Base-by-base conservation (phyloP, 2,797 vertebrate species). In the Peromyscus nudipes region DNA sequence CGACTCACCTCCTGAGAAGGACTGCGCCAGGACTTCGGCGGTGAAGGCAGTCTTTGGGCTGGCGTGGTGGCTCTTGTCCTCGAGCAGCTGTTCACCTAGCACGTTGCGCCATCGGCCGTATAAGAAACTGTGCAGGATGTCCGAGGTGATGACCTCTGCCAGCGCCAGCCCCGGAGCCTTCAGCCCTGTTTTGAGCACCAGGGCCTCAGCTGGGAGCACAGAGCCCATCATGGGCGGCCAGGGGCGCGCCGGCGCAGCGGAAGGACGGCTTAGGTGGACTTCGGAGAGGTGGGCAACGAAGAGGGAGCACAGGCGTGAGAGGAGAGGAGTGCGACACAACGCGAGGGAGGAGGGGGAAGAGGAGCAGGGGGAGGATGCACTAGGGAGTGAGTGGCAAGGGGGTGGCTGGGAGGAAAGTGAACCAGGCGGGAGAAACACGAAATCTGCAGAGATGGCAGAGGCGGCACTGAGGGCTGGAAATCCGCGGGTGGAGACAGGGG, bases 41-140 rank as follows among this genome's bases (percentile, higher is more conserved):
- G 99, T 99, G 99, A 99, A 99, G 67, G 99, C 99, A 1, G 99
- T 99, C 96, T 99, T 99, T 97, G 99, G 99, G 96, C 98, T 98
- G 98, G 97, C 83, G 97, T 97, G 96, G 98, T 98, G 98, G 86
- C 98, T 99, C 97, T 99, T 99, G 98, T 99, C 99, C 97, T 99
- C 99, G 87, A 99, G 98, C 96, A 99, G 99, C 98, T 99, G 99
- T 96, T 99, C 99, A 0, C 99, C 99, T 96, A 99, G 98, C 92
- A 99, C 99, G 98, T 99, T 99, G 97, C 99, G 99, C 99, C 99
- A 99, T 94, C 99, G 99, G 97, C 99, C 99, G 98, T 99, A 99
- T 97, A 99, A 98, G 98, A 99, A 99, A 97, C 99, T 99, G 99
- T 99, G 99, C 89, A 99, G 99, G 98, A 99, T 99, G 98, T 99